These are phyloP conservation scores for Dasypolia templi DNA, from an alignment of 2,888 invertebrate species.

Conservation along the genomic window DNA sequence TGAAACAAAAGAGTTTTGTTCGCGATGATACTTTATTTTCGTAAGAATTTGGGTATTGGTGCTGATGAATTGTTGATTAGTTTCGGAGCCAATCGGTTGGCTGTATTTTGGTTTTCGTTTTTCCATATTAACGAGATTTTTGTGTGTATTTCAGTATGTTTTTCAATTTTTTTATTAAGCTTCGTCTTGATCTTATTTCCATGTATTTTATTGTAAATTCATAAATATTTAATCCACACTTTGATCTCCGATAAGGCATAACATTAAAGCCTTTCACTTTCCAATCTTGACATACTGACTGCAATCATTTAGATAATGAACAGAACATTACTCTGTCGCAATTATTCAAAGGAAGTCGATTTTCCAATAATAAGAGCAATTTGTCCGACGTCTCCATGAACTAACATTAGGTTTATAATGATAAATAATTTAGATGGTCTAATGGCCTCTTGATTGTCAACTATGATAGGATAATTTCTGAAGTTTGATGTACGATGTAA, in stretches of 20 bases:
- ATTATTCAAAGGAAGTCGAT: slow-evolving; percentile 53
- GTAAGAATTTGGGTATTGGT: slow-evolving; percentile 6
- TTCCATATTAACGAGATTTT: neutral
- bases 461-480: slow-evolving; percentile 31
- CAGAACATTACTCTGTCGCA: slow-evolving; percentile 40
- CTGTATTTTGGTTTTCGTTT: neutral
- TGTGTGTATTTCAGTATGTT: neutral
- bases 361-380: slow-evolving; percentile 57
- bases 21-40: slow-evolving; percentile 41
- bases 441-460: slow-evolving; percentile 38
- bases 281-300: slow-evolving; percentile 10
- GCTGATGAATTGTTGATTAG: slow-evolving; percentile 15
- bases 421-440: slow-evolving; percentile 38
- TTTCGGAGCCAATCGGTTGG: neutral
- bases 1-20: slow-evolving; percentile 46
- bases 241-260: neutral
- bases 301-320: slow-evolving; percentile 43
- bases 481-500: slow-evolving; percentile 43
- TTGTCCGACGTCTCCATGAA: slow-evolving; percentile 32
- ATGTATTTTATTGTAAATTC: neutral
- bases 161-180: no score
- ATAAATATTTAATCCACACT: neutral
- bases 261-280: slow-evolving; percentile 28
- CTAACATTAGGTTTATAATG: slow-evolving; percentile 40
- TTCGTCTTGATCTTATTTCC: neutral